phyloP scores from a whole-genome alignment of 2,888 invertebrate species.

The Hoplodrina blanda region DNA sequence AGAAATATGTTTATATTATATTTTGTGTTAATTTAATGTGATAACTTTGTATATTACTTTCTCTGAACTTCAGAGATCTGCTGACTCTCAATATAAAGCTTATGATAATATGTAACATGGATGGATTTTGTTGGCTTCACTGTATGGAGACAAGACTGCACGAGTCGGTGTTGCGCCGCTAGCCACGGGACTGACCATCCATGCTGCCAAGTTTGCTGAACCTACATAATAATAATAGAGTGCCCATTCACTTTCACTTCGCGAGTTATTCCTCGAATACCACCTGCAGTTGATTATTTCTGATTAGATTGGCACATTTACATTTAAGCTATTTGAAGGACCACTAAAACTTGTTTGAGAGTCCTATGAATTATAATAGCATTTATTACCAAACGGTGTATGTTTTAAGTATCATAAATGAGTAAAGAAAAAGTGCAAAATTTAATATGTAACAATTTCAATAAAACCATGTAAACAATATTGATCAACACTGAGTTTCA shows the following conservation, averaged over 20 bases:
- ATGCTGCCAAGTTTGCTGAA: constrained; percentile 66
- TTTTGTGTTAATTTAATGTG: constrained; percentile 90
- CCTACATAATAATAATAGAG: constrained; percentile 68
- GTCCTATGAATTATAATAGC: constrained; percentile 88
- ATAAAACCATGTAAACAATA: constrained; percentile 89
- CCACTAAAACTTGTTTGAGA: constrained; percentile 81
- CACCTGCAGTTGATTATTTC: constrained; percentile 66
- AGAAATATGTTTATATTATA: constrained; percentile 89
- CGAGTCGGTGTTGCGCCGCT: constrained; percentile 49
- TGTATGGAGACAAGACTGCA: constrained; percentile 50
- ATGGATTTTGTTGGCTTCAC: constrained; percentile 63
- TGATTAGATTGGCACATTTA: constrained; percentile 73
- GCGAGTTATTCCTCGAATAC: constrained; percentile 66
- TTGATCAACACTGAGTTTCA: constrained; percentile 80
- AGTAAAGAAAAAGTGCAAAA: constrained; percentile 89
- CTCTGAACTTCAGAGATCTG: constrained; percentile 77
- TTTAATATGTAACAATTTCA: constrained; percentile 90
- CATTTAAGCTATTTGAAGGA: constrained; percentile 84
- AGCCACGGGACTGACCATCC: constrained; percentile 64
- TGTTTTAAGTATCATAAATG: constrained; percentile 87
- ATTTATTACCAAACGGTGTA: constrained; percentile 90
- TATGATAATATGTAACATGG: constrained; percentile 61
- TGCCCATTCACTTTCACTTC: constrained; percentile 68
- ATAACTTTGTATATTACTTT: constrained; percentile 90
- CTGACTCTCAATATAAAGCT: constrained; percentile 75